Conservation (phyloP, 2,888 invertebrate genomes). For the Leptopilina drosophilae region DNA sequence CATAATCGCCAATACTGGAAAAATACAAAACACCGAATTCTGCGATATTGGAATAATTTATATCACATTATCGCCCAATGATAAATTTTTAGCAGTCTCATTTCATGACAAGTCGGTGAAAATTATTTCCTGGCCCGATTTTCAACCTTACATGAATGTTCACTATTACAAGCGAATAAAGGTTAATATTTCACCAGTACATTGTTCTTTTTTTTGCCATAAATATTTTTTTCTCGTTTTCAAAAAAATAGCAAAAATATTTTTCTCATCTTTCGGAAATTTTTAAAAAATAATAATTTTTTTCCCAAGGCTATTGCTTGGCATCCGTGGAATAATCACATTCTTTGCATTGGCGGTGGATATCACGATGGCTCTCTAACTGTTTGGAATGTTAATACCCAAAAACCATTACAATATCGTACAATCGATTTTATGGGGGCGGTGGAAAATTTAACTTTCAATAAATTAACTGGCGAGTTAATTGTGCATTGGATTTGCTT, state of each 20-base stretch:
- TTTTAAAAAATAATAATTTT: background rate
- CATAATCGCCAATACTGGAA: conserved; percentile 19
- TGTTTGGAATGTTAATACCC: conserved; percentile 66
- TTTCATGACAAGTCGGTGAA: conserved; percentile 53
- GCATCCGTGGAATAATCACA: conserved; percentile 66
- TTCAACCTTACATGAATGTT: conserved; percentile 49
- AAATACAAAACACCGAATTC: too few relatives aligned
- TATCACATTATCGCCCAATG: conserved; percentile 62
- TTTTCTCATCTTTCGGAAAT: too few relatives aligned
- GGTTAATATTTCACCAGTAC: conserved; percentile 50
- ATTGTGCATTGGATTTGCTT: conserved; percentile 68
- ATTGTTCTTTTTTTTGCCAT: too few relatives aligned
- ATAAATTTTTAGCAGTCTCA: conserved; percentile 60
- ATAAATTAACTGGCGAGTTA: conserved; percentile 68
- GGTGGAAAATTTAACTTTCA: conserved; percentile 67
- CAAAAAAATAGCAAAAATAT: too few relatives aligned
- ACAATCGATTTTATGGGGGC: conserved; percentile 55
- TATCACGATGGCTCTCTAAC: conserved; percentile 61
- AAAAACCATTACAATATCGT: conserved; percentile 57
- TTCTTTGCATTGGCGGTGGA: conserved; percentile 68
- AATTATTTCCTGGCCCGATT: conserved; percentile 50
- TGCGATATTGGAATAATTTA: conserved; percentile 49
- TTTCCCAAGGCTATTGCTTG: conserved; percentile 65
- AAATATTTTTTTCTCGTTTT: too few relatives aligned
- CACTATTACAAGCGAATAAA: conserved; percentile 55